A percentile compares a stretch with the other conserved stretches of the same genome.
phyloP scores from a whole-genome alignment of 2,888 invertebrate genomes.

The Celastrina argiolus region DNA sequence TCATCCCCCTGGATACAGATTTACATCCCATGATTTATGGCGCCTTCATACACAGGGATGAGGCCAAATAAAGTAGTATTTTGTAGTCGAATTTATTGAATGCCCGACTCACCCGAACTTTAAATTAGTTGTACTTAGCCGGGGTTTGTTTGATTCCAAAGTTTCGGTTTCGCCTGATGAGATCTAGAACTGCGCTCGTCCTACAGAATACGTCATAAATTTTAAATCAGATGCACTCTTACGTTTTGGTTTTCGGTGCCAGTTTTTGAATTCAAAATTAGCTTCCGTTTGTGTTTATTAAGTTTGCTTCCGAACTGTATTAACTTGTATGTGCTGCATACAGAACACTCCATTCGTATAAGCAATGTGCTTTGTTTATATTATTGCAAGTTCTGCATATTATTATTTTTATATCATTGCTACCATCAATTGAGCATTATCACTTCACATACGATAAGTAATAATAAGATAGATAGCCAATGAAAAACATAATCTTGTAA shows the following conservation, averaged over 20 bases:
- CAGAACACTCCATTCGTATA: background rate
- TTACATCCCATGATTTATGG: slow-evolving; percentile 76
- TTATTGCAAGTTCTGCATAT: too few relatives aligned
- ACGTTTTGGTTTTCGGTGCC: background rate
- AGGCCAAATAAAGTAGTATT: slow-evolving; percentile 45
- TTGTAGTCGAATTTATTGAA: slow-evolving; percentile 22
- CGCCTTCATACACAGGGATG: slow-evolving; percentile 74
- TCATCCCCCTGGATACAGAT: slow-evolving; percentile 75
- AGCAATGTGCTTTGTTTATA: background rate
- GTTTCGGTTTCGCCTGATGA: slow-evolving; percentile 16
- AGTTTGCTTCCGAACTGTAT: background rate
- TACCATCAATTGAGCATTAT: background rate
- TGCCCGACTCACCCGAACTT: background rate
- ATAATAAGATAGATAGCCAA: background rate
- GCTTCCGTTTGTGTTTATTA: slow-evolving; percentile 10
- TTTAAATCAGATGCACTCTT: slow-evolving; percentile 18
- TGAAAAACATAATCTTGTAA: background rate
- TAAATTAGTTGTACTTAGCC: slow-evolving; percentile 16
- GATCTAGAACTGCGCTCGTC: slow-evolving; percentile 12
- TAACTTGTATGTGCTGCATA: background rate
- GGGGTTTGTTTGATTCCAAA: slow-evolving; percentile 18
- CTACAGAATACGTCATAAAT: slow-evolving; percentile 18
- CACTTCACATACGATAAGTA: background rate
- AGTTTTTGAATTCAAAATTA: slow-evolving; percentile 15
- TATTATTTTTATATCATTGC: too few relatives aligned